Base-by-base conservation (phyloP, 2,888 invertebrate species). In the Tuberolachnus salignus region DNA sequence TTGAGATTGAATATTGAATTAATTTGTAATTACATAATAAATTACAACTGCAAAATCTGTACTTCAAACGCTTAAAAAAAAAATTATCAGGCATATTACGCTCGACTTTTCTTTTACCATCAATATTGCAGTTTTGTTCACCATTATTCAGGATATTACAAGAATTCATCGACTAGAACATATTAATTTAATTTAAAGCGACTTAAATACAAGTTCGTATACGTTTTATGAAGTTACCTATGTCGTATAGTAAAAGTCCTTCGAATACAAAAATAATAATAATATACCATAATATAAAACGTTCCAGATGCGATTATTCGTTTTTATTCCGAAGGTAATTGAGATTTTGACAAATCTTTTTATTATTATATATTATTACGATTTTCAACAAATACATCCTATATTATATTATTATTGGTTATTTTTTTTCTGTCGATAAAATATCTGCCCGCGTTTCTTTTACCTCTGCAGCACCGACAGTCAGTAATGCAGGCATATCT, bases 301-400 rank as follows among this genome's bases (percentile, higher is more conserved):
- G 21, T 64, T 64, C 21, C 44, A 70, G 21, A 57, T 57, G n/a
- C 55, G 16, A 53, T 23, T 63, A 55, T 64, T 63, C 63, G n/a
- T 51, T 46, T 11, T 46, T 46, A 14, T 14, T 63, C 19, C 44
- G 74, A 74, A 74, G 74, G 74, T 66, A 23, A 73, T 53, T 42
- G 19, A 73, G 51, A 63, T 73, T n/a, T 73, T 55, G 53, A 74
- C 44, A 74, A 73, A 73, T 51, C 61, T 16, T 19, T 73, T 6
- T 34, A 34, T 34, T 73, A 72, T 72, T 67, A 23, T 46, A 55
- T 67, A 23, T 34, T 34, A 34, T 34, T 34, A 34, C 51, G 34
- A 55, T 55, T 70, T 70, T 70, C 70, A 44, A 57, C 70, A 44
- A 57, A 70, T 71, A 59, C 46, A 71, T 23, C 44, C n/a, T n/a